These are phyloP conservation scores for Ammospiza caudacuta DNA, from an alignment of 2,113 vertebrate genomes.

Conservation along the genomic window DNA sequence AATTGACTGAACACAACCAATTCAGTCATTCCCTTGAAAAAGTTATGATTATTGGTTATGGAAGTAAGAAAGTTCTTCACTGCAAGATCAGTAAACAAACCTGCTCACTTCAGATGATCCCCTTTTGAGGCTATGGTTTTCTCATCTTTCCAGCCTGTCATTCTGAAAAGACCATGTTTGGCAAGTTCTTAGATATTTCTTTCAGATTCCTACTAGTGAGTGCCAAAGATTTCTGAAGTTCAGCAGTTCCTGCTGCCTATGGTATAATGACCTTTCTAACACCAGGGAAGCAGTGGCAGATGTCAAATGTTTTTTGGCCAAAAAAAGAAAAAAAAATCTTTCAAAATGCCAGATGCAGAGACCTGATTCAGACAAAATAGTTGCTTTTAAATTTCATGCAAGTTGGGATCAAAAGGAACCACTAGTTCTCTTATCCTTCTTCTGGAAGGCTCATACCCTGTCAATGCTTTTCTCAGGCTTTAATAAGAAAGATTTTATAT, in stretches of 20 bases:
- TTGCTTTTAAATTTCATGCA: not conserved
- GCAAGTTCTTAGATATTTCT: not conserved
- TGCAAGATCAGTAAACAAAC: not conserved
- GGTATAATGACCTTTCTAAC: not conserved
- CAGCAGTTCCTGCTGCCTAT: not conserved
- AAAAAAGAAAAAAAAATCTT: not conserved
- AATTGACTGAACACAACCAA: not conserved
- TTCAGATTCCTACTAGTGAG: not conserved
- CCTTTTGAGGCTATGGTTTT: not conserved
- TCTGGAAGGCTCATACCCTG: not conserved
- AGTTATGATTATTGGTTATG: not conserved
- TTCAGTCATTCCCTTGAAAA: not conserved
- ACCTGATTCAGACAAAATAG: not conserved
- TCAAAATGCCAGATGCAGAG: not conserved
- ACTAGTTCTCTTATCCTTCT: not conserved
- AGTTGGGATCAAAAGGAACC: not conserved
- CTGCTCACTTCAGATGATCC: not conserved
- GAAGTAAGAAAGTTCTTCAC: not conserved
- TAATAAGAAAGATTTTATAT: not conserved
- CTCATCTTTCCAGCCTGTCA: not conserved
- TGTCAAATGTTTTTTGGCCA: not conserved
- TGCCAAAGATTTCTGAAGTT: not conserved
- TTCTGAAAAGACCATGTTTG: not conserved
- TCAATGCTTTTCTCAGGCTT: not conserved
- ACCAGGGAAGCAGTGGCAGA: not conserved